Evolutionary conservation across 1,140 invertebrate species (phyloP).

Genomic region (Euura saliciscinereae): DNA sequence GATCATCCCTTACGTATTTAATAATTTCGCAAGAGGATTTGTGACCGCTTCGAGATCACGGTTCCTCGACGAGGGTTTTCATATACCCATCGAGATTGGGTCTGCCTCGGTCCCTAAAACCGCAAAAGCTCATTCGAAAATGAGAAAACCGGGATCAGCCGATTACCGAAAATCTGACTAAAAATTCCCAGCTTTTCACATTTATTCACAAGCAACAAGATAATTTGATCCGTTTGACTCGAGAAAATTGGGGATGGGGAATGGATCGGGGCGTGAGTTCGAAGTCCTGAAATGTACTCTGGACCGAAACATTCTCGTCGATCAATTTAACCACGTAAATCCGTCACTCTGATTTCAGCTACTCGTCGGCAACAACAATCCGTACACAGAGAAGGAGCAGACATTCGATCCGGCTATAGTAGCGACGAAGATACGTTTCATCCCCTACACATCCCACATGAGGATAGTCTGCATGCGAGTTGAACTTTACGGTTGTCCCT

Average conservation of each 20-base stretch:
- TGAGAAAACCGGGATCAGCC: background rate
- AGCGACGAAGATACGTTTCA: constrained; percentile 84
- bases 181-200: too few relatives aligned
- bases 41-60: background rate
- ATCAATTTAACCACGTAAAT: constrained; percentile 7
- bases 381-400: constrained; percentile 80
- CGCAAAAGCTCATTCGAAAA: background rate
- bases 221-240: too few relatives aligned
- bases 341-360: constrained; percentile 63
- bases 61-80: background rate
- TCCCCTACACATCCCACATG: constrained; percentile 83
- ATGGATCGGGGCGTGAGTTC: too few relatives aligned
- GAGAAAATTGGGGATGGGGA: too few relatives aligned
- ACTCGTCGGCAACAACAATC: constrained; percentile 85
- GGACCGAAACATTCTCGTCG: background rate
- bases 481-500: constrained; percentile 86
- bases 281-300: background rate
- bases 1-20: constrained; percentile 7
- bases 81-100: background rate
- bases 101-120: background rate
- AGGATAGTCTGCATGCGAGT: constrained; percentile 89
- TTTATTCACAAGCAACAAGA: too few relatives aligned
- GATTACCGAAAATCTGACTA: too few relatives aligned
- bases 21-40: background rate
- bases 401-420: constrained; percentile 83